Evolutionary conservation across 2,888 invertebrate genomes (phyloP).

Genomic region (Elysia crispata): DNA sequence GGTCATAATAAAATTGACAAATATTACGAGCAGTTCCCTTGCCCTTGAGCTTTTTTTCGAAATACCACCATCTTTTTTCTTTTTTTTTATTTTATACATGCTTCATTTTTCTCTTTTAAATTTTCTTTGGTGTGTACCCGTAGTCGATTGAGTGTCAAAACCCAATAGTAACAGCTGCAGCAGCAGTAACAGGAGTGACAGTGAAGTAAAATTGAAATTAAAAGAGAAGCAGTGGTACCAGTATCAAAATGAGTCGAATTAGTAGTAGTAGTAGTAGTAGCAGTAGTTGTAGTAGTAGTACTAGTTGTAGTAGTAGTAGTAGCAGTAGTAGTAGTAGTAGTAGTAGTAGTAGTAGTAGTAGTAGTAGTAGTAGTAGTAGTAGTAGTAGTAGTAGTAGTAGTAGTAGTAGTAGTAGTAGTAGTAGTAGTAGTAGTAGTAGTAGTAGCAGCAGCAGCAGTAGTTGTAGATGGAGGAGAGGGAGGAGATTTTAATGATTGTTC

Average conservation of each 20-base stretch:
- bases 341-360: slow-evolving; percentile 39
- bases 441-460: slow-evolving; percentile 14
- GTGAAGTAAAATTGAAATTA: background rate
- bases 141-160: too few species aligned
- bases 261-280: background rate
- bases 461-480: too few species aligned
- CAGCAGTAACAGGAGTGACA: too few species aligned
- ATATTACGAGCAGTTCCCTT: too few species aligned
- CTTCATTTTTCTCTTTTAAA: too few species aligned
- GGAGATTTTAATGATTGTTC: too few species aligned
- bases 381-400: slow-evolving; percentile 39
- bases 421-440: slow-evolving; percentile 40
- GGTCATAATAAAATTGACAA: too few species aligned
- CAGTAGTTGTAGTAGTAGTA: slow-evolving; percentile 12
- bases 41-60: too few species aligned
- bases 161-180: too few species aligned
- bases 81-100: too few species aligned
- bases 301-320: slow-evolving; percentile 38
- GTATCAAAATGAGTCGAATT: background rate
- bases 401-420: slow-evolving; percentile 40
- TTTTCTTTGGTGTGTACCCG: too few species aligned
- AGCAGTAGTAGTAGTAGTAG: slow-evolving; percentile 37
- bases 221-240: background rate
- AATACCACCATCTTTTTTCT: too few species aligned
- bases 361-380: slow-evolving; percentile 40